Base-by-base conservation (phyloP, 2,888 invertebrate genomes). In the Pterostichus niger region DNA sequence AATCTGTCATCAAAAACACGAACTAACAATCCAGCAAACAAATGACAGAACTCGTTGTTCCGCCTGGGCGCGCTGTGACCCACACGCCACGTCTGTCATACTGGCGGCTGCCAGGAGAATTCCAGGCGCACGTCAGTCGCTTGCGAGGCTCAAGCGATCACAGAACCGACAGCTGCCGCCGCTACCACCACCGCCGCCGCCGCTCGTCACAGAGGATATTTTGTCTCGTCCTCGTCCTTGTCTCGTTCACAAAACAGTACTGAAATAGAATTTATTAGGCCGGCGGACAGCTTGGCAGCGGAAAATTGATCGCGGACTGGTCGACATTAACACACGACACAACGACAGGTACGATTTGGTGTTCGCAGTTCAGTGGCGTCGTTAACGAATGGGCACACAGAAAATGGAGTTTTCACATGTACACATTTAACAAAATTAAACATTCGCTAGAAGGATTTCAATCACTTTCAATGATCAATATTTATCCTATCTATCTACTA, bases 221-320 rank as follows among this genome's bases (percentile, higher is more conserved):
- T 78, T 80, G 85, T 84, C 84, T 80, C 61, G 82, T 61, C 13
- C 13, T 54, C 59, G 59, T 59, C 71, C 76, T 15, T 54, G 76
- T 84, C 83, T 82, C 84, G 83, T 83, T 81, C 82, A 49, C 84
- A 84, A 84, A 85, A 84, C 84, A 85, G 83, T 56, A 56, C 59
- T 54, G 77, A 77, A 56, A 77, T 84, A 84, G 83, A 84, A 84
- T 85, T 83, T 84, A 85, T 83, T 71, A 83, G 75, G 79, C 79
- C 71, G 24, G 68, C 80, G 24, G 56, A 54, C 44, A 40, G 68
- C 52, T 52, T 24, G 76, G 33, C 54, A 54, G 33, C 31, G 52
- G 76, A 68, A 61, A 68, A 80, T 80, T 80, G 49, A 80, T 80
- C 61, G 44, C 24, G 15, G 77, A 40, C 46, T 80, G 40, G 44